These are phyloP conservation scores for Galaxias olidus DNA, from an alignment of 2,797 vertebrate genomes.

Conservation along the genomic window DNA sequence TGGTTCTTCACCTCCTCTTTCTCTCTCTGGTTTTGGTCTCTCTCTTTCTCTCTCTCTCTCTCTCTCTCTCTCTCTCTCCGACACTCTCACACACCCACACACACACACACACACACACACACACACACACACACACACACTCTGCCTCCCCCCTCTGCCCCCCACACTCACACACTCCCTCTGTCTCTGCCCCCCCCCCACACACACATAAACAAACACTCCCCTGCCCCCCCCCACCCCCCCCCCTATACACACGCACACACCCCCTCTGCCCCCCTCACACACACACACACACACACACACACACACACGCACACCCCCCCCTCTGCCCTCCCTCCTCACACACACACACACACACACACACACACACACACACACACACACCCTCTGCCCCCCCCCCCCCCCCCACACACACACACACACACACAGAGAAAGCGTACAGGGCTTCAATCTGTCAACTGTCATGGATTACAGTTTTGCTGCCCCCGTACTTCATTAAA, in stretches of 20 bases:
- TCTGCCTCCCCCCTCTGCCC: not conserved
- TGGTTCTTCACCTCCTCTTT: no score
- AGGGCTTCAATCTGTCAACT: not conserved
- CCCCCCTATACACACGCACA: no score
- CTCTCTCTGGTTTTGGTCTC: no score
- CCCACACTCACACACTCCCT: conserved; percentile 22
- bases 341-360: not conserved
- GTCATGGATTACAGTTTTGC: not conserved
- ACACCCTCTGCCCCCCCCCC: no score
- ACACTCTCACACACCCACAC: not conserved
- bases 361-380: no score
- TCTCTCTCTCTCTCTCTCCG: not conserved
- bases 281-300: no score
- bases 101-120: not conserved
- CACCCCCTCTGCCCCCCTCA: not conserved
- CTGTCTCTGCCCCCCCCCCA: not conserved
- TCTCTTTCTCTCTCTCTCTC: no score
- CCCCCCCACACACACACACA: no score
- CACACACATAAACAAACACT: not conserved
- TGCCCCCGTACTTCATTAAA: not conserved
- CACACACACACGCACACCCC: no score
- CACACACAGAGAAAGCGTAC: not conserved
- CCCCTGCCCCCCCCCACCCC: not conserved
- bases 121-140: no score
- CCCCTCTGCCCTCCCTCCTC: conserved; percentile 8